A percentile compares a stretch with the other conserved stretches of the same genome.
phyloP scores from a whole-genome alignment of 2,888 invertebrate species.

The Coronaproctus castanopsis region DNA sequence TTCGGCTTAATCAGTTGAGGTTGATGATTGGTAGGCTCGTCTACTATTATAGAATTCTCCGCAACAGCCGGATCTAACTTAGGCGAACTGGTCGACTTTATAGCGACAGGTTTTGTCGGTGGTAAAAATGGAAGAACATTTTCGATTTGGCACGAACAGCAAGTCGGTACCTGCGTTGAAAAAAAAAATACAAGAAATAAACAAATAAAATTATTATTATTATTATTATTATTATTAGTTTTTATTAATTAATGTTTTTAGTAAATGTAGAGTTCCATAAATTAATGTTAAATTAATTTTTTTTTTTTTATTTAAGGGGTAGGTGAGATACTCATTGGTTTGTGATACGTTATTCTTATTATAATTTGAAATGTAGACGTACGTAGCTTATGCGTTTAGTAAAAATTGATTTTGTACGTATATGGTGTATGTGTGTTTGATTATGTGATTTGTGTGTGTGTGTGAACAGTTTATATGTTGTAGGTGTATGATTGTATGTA shows the following conservation, averaged over 20 bases:
- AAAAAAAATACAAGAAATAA: background rate
- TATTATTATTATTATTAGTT: no score
- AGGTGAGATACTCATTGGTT: background rate
- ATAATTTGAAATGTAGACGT: no score
- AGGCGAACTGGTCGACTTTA: conserved; percentile 5
- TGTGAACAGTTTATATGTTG: no score
- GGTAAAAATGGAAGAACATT: conserved; percentile 6
- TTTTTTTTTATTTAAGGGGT: no score
- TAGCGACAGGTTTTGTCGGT: conserved; percentile 1
- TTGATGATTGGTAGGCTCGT: background rate
- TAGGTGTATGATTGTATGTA: no score
- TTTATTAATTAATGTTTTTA: no score
- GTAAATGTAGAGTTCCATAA: no score
- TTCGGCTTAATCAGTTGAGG: background rate
- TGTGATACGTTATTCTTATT: no score
- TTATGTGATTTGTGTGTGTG: no score
- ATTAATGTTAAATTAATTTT: background rate
- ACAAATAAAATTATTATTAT: background rate
- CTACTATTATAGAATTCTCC: conserved; percentile 8
- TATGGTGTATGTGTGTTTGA: no score
- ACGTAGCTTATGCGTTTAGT: no score
- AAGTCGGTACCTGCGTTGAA: conserved; percentile 42
- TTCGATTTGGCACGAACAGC: conserved; percentile 55
- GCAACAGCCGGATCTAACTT: conserved; percentile 9
- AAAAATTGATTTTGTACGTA: no score